Evolutionary conservation across 2,797 vertebrate species (phyloP).

Genomic region (Eptatretus atami): DNA sequence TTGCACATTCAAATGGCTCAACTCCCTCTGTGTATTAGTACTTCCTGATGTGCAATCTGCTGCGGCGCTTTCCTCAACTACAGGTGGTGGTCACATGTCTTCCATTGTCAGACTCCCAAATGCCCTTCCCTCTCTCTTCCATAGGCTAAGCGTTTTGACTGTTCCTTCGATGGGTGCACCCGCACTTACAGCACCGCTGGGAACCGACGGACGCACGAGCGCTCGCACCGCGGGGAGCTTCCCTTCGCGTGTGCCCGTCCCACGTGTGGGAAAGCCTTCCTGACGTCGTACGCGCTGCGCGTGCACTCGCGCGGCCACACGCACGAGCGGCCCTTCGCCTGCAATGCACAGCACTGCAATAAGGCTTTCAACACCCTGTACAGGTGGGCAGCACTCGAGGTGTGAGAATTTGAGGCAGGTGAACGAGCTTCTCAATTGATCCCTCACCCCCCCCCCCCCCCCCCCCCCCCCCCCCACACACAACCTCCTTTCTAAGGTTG

Average conservation of each 20-base stretch:
- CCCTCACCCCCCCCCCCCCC: not conserved
- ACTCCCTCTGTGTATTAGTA: too few species aligned
- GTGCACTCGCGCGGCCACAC: conserved; percentile 94
- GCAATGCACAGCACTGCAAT: conserved; percentile 83
- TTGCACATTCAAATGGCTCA: too few species aligned
- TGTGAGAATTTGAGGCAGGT: not conserved
- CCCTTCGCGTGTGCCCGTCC: conserved; percentile 92
- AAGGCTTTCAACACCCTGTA: conserved; percentile 92
- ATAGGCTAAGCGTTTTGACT: conserved; percentile 95
- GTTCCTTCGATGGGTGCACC: conserved; percentile 81
- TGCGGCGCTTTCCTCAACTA: too few species aligned
- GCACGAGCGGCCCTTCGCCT: conserved; percentile 97
- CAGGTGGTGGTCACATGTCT: too few species aligned
- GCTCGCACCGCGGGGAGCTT: conserved; percentile 82
- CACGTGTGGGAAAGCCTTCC: conserved; percentile 91
- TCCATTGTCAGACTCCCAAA: too few species aligned
- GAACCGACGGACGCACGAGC: conserved; percentile 87
- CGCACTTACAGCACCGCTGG: conserved; percentile 92
- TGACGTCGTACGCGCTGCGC: conserved; percentile 94
- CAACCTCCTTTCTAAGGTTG: not conserved
- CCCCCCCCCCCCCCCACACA: not conserved
- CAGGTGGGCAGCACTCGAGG: conserved; percentile 18
- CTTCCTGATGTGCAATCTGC: too few species aligned
- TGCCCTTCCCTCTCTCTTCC: conserved; percentile 6
- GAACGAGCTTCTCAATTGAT: not conserved